Evolutionary conservation across 2,797 vertebrate genomes (phyloP).

Genomic region (Thaleichthys pacificus): DNA sequence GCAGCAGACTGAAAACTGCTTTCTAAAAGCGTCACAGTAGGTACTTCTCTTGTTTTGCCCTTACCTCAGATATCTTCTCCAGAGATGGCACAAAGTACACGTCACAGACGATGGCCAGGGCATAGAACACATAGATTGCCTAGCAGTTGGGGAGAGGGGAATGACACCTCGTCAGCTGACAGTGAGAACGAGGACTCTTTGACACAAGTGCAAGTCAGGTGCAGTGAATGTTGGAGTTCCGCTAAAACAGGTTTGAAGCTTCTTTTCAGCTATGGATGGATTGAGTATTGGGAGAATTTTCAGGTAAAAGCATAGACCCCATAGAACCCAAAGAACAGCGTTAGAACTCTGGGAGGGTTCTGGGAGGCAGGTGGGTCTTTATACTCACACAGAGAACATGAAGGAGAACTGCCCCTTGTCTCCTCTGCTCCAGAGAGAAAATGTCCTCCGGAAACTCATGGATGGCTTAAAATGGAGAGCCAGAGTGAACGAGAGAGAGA

Average conservation of each 20-base stretch:
- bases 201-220: background rate
- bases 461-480: constrained; percentile 60
- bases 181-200: background rate
- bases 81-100: constrained; percentile 81
- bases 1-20: too few species aligned
- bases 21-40: background rate
- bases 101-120: constrained; percentile 81
- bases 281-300: too few species aligned
- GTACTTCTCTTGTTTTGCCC: constrained; percentile 4
- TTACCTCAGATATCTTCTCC: constrained; percentile 80
- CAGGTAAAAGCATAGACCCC: too few species aligned
- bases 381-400: constrained; percentile 79
- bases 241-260: too few species aligned
- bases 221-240: too few species aligned
- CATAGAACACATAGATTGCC: constrained; percentile 82
- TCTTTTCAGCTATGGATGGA: too few species aligned
- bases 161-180: background rate
- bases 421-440: constrained; percentile 73
- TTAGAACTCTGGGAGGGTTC: background rate
- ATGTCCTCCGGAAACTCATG: constrained; percentile 79
- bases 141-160: constrained; percentile 47
- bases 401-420: constrained; percentile 75
- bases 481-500: constrained; percentile 4
- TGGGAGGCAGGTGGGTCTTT: background rate
- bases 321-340: too few species aligned